Conservation (phyloP, 2,888 invertebrate species). For the Caenorhabditis plicata region DNA sequence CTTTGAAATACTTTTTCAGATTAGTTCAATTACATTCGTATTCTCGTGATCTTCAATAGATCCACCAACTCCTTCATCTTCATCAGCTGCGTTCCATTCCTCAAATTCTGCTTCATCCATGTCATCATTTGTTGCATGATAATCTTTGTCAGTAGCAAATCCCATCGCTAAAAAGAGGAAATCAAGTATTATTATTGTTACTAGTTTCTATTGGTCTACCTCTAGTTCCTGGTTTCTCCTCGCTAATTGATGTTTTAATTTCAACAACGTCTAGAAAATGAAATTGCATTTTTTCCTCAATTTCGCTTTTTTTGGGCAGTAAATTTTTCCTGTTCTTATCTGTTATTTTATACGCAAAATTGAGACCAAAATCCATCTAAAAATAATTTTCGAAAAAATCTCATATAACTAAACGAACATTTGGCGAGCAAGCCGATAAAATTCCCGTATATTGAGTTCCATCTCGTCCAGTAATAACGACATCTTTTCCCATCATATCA, state of each 20-base stretch:
- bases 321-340: conserved; percentile 28
- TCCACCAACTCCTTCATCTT: conserved; percentile 22
- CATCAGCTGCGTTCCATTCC: conserved; percentile 36
- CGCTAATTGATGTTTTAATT: conserved; percentile 13
- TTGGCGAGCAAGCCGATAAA: too few relatives aligned
- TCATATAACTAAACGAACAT: too few relatives aligned
- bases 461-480: conserved; percentile 10
- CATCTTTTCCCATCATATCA: too few relatives aligned
- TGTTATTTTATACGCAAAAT: conserved; percentile 24
- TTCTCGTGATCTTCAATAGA: conserved; percentile 18
- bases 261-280: conserved; percentile 29
- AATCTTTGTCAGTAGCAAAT: conserved; percentile 44
- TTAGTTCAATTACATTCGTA: conserved; percentile 1
- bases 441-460: too few relatives aligned
- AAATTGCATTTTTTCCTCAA: conserved; percentile 34
- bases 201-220: not conserved
- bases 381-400: too few relatives aligned
- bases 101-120: conserved; percentile 28
- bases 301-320: conserved; percentile 26
- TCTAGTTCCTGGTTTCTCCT: conserved; percentile 20
- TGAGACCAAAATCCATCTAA: conserved; percentile 26
- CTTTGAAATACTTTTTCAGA: not conserved
- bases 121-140: conserved; percentile 24
- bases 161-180: conserved; percentile 19
- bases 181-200: too few relatives aligned